These are phyloP conservation scores for Polyploca ridens DNA, from an alignment of 2,888 invertebrate genomes.

Conservation along the genomic window DNA sequence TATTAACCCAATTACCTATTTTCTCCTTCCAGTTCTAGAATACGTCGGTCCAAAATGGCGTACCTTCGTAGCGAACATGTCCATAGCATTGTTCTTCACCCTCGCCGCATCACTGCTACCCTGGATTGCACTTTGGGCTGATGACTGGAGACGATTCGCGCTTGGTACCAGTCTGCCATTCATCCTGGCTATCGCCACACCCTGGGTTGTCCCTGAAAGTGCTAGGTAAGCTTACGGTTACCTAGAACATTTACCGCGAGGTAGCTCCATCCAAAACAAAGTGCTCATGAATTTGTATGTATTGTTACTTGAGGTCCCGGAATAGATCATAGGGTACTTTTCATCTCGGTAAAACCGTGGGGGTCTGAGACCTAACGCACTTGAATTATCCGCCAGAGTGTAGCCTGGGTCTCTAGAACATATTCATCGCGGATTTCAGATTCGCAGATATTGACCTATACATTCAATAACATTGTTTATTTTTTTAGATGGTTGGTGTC, in stretches of 20 bases:
- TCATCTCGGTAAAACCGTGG: too few species aligned
- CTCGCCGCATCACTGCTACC: constrained; percentile 91
- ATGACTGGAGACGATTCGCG: constrained; percentile 92
- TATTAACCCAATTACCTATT: too few species aligned
- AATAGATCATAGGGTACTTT: too few species aligned
- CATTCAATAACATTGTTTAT: not conserved
- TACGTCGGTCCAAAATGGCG: constrained; percentile 96
- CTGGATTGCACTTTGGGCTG: constrained; percentile 92
- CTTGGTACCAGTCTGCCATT: constrained; percentile 92
- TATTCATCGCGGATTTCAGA: too few species aligned
- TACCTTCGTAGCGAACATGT: constrained; percentile 96
- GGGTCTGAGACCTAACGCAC: too few species aligned
- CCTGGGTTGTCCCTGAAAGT: constrained; percentile 92
- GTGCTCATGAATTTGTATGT: too few species aligned
- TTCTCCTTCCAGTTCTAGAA: constrained; percentile 87
- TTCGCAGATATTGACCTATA: too few species aligned
- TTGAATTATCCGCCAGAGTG: too few species aligned
- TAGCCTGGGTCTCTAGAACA: too few species aligned
- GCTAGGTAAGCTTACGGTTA: constrained; percentile 86
- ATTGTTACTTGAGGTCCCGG: too few species aligned
- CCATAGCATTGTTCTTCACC: constrained; percentile 94
- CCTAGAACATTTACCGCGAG: too few species aligned
- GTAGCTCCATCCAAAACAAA: too few species aligned
- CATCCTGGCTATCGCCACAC: constrained; percentile 88
- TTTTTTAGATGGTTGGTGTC: constrained; percentile 91